A percentile compares a stretch with the other conserved stretches of the same genome.
phyloP scores from a whole-genome alignment of 2,888 invertebrate genomes.

The Folsomia manolachei region DNA sequence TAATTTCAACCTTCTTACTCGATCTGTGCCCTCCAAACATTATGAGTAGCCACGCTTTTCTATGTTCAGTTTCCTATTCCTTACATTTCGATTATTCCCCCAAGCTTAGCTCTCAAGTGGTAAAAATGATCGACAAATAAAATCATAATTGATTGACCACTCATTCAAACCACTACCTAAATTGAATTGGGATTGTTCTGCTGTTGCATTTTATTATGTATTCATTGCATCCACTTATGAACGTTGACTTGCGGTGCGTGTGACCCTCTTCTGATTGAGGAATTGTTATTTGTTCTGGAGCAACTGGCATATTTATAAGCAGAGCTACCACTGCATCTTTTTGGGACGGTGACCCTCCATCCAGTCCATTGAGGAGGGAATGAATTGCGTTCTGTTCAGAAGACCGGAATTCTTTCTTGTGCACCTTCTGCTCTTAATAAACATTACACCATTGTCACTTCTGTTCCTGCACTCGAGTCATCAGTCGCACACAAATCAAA shows the following conservation, averaged over 20 bases:
- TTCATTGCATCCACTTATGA: conserved; percentile 9
- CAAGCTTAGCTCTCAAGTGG: background rate
- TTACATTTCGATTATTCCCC: background rate
- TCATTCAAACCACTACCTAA: background rate
- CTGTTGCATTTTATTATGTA: conserved; percentile 9
- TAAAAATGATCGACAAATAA: conserved; percentile 27
- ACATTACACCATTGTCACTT: too few species aligned
- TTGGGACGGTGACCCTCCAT: too few species aligned
- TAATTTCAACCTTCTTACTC: background rate
- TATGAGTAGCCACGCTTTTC: background rate
- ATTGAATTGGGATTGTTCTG: conserved; percentile 21
- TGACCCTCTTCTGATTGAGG: conserved; percentile 21
- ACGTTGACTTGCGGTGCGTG: background rate
- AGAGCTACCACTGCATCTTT: too few species aligned
- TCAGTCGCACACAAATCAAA: background rate
- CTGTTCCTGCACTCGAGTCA: too few species aligned
- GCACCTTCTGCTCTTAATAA: background rate
- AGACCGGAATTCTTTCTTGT: background rate
- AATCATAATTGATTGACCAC: conserved; percentile 19
- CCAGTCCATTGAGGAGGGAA: too few species aligned
- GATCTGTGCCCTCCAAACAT: background rate
- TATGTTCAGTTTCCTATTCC: background rate
- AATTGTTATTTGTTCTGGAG: conserved; percentile 10
- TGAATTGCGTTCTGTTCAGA: too few species aligned
- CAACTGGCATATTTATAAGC: conserved; percentile 5